Conservation (phyloP, 2,113 vertebrate genomes). For the Seriola quinqueradiata region DNA sequence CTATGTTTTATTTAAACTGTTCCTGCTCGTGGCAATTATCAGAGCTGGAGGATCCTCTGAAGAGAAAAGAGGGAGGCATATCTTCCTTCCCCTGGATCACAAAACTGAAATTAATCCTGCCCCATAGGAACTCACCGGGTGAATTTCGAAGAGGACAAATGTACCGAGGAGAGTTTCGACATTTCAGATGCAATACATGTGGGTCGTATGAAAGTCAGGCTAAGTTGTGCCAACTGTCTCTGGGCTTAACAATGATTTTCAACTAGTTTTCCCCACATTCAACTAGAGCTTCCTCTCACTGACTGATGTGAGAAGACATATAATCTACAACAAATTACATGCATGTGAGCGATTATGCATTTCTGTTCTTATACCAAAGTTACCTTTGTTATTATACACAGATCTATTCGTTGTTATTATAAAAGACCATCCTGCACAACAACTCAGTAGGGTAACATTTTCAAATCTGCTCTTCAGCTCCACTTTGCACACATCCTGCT, state of each 20-base stretch:
- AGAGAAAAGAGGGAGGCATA: slow-evolving; percentile 29
- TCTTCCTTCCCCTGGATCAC: slow-evolving; percentile 32
- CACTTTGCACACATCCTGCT: slow-evolving; percentile 37
- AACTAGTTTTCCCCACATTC: background rate
- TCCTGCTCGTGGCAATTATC: slow-evolving; percentile 43
- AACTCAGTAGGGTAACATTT: background rate
- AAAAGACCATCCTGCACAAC: slow-evolving; percentile 16
- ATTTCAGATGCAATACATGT: slow-evolving; percentile 19
- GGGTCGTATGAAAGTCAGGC: background rate
- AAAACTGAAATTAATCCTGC: slow-evolving; percentile 59
- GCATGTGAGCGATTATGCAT: background rate
- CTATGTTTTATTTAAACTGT: slow-evolving; percentile 63
- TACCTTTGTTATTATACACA: no score
- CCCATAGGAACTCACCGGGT: slow-evolving; percentile 10
- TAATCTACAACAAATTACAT: background rate
- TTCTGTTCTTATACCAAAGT: background rate
- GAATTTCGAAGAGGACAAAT: slow-evolving; percentile 41
- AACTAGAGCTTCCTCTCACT: background rate
- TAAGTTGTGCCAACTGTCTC: background rate
- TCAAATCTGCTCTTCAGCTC: slow-evolving; percentile 17
- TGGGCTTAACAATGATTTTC: slow-evolving; percentile 1
- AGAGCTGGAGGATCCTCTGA: slow-evolving; percentile 42
- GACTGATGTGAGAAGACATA: background rate
- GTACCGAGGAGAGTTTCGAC: slow-evolving; percentile 10
- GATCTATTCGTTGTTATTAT: background rate